Evolutionary conservation across 2,113 vertebrate genomes (phyloP).

Genomic region (Girardinichthys multiradiatus): DNA sequence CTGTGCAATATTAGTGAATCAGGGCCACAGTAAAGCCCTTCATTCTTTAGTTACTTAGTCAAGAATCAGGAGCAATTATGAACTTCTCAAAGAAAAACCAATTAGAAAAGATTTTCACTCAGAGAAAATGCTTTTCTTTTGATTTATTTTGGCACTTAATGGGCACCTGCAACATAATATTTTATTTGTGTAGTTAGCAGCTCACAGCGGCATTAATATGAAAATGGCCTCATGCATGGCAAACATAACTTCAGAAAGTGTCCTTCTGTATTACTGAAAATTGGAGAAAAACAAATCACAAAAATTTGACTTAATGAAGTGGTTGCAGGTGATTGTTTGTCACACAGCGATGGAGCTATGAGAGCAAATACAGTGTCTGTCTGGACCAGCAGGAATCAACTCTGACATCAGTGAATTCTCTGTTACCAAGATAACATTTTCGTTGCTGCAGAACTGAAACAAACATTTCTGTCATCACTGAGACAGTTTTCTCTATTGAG

Average conservation of each 20-base stretch:
- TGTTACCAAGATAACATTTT: conserved; percentile 22
- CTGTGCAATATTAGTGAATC: background rate
- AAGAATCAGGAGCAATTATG: background rate
- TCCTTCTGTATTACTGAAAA: conserved; percentile 12
- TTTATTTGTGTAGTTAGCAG: conserved; percentile 6
- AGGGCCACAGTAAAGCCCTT: too few species aligned
- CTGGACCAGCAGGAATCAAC: conserved; percentile 31
- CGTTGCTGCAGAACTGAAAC: conserved; percentile 20
- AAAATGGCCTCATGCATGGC: conserved; percentile 12
- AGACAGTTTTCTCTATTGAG: conserved; percentile 11
- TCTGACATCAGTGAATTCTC: conserved; percentile 46
- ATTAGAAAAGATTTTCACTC: background rate
- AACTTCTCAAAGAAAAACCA: background rate
- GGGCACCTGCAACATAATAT: conserved; percentile 20
- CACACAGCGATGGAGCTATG: conserved; percentile 16
- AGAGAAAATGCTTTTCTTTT: background rate
- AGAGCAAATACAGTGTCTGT: conserved; percentile 14
- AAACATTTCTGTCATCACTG: conserved; percentile 12
- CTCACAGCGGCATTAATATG: conserved; percentile 7
- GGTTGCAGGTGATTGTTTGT: conserved; percentile 41
- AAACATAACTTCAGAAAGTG: conserved; percentile 1
- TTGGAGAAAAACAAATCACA: conserved; percentile 2
- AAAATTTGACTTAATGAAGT: conserved; percentile 24
- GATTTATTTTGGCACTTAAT: background rate
- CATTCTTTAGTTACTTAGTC: background rate